These are phyloP conservation scores for Erythrolamprus reginae DNA, from an alignment of 2,113 vertebrate species.

Conservation along the genomic window DNA sequence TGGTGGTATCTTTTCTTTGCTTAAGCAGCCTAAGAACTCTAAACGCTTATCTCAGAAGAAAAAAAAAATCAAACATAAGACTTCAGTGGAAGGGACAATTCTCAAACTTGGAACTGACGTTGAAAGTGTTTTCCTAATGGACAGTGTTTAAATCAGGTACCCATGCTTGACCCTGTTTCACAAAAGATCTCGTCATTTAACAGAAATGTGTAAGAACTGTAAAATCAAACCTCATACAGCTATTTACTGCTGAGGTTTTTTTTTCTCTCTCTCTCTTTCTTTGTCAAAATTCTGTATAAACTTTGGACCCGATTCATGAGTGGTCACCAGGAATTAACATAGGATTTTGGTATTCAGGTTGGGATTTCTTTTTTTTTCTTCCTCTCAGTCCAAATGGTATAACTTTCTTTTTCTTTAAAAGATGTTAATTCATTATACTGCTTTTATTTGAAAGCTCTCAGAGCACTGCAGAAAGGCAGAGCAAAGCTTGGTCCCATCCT, in stretches of 20 bases:
- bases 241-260: constrained; percentile 75
- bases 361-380: not conserved
- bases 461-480: constrained; percentile 6
- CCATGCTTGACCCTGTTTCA: constrained; percentile 73
- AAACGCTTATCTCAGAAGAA: constrained; percentile 61
- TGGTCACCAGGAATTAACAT: constrained; percentile 76
- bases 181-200: constrained; percentile 69
- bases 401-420: constrained; percentile 14
- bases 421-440: not conserved
- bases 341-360: constrained; percentile 55
- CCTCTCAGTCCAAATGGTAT: constrained; percentile 28
- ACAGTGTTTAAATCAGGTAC: constrained; percentile 67
- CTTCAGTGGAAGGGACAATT: constrained; percentile 54
- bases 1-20: constrained; percentile 61
- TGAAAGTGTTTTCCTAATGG: constrained; percentile 54
- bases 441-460: constrained; percentile 25
- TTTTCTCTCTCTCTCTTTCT: constrained; percentile 18
- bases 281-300: constrained; percentile 76
- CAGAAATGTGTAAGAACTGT: constrained; percentile 47
- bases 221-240: constrained; percentile 67
- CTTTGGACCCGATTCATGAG: constrained; percentile 80
- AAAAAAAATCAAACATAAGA: constrained; percentile 32
- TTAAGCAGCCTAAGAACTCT: constrained; percentile 64
- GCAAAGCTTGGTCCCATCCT: not conserved
- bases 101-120: constrained; percentile 47